These are phyloP conservation scores for Trinorchestia longiramus DNA, from an alignment of 1,140 invertebrate species.

Conservation along the genomic window DNA sequence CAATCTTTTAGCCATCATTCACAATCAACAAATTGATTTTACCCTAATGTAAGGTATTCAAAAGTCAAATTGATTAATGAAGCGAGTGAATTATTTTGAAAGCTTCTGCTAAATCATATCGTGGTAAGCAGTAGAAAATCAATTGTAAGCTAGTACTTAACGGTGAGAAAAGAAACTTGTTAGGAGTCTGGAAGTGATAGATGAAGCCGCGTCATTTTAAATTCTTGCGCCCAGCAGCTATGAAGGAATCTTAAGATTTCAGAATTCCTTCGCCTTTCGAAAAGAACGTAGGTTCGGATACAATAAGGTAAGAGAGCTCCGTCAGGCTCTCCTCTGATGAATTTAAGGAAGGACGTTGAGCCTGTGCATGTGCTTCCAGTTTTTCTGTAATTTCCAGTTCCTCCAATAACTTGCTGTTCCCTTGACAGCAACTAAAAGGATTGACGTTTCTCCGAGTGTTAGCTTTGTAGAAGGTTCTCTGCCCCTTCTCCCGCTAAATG, in stretches of 20 bases:
- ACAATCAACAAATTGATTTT: not conserved
- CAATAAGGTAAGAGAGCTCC: not conserved
- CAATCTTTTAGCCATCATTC: not conserved
- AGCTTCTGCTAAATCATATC: not conserved
- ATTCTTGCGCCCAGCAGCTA: not conserved
- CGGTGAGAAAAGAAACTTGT: not conserved
- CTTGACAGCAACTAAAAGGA: constrained; percentile 31
- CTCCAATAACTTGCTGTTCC: constrained; percentile 24
- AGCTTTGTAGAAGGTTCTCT: not conserved
- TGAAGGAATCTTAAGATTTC: not conserved
- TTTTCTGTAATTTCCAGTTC: not conserved
- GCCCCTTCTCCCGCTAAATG: constrained; percentile 16
- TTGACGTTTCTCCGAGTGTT: constrained; percentile 49
- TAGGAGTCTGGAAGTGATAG: not conserved
- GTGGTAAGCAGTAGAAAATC: not conserved
- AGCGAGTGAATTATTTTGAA: not conserved
- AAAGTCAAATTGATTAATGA: not conserved
- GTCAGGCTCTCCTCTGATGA: not conserved
- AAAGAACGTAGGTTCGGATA: not conserved
- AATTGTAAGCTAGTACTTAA: not conserved
- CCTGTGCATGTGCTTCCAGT: not conserved
- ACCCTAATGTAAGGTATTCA: not conserved
- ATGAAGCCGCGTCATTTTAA: not conserved
- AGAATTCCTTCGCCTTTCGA: not conserved
- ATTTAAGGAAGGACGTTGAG: not conserved